These are phyloP conservation scores for Sceloporus undulatus DNA, from an alignment of 2,113 vertebrate species.

Conservation along the genomic window DNA sequence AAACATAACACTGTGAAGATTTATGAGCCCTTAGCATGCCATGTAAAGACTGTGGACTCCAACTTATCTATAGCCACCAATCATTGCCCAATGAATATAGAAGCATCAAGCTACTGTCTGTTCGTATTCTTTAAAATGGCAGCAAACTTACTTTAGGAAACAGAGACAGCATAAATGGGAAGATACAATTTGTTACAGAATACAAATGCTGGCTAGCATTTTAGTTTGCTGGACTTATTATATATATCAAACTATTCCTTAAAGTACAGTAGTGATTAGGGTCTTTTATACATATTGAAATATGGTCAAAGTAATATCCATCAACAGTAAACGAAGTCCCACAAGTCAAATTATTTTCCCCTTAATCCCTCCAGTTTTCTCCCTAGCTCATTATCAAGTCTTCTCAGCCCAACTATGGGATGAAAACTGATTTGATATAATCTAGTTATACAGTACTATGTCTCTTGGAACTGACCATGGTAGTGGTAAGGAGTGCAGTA, in stretches of 20 bases:
- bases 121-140: background rate
- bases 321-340: background rate
- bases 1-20: too few relatives aligned
- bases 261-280: background rate
- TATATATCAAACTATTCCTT: too few relatives aligned
- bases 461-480: background rate
- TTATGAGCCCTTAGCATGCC: too few relatives aligned
- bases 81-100: too few relatives aligned
- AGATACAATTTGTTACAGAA: background rate
- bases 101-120: background rate
- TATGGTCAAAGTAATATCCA: background rate
- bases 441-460: background rate
- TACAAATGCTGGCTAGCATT: background rate
- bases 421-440: background rate
- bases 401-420: background rate
- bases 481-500: too few relatives aligned
- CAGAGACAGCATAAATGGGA: background rate
- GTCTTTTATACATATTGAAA: background rate
- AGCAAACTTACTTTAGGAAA: background rate
- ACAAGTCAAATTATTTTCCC: background rate
- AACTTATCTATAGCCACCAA: too few relatives aligned
- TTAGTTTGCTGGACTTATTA: background rate
- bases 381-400: background rate
- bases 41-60: too few relatives aligned
- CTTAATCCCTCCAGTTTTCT: background rate